Conservation (phyloP, 2,113 vertebrate species). For the Balaenoptera acutorostrata region DNA sequence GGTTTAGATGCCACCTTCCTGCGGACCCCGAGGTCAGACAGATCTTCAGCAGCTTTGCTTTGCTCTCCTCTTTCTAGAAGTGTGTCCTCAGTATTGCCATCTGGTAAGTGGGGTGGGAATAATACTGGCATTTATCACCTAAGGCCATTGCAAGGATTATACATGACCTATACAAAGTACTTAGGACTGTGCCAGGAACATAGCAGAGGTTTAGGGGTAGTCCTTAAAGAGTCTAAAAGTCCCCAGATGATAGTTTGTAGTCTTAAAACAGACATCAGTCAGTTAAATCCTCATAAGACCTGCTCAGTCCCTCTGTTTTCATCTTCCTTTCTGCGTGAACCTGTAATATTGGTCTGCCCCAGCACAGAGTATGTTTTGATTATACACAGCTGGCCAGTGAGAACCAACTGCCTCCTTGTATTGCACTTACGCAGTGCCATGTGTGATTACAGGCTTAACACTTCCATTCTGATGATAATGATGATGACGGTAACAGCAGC, state of each 20-base stretch:
- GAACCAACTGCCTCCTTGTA: not conserved
- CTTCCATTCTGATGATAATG: conserved; percentile 59
- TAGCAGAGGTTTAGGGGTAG: not conserved
- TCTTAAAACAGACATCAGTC: not conserved
- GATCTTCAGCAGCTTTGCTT: not conserved
- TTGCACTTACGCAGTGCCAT: conserved; percentile 30
- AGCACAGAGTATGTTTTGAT: not conserved
- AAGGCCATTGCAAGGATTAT: not conserved
- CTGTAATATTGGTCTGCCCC: not conserved
- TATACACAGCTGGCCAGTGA: conserved; percentile 25
- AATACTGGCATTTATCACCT: not conserved
- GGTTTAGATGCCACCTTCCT: not conserved
- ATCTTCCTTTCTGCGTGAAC: not conserved
- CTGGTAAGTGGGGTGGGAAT: not conserved
- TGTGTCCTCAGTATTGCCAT: not conserved
- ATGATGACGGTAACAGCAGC: conserved; percentile 25
- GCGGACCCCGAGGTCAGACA: not conserved
- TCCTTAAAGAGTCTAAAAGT: not conserved
- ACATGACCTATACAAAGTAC: not conserved
- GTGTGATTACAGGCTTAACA: conserved; percentile 34
- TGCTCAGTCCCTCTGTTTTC: not conserved
- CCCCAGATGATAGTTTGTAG: not conserved
- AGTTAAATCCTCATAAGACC: not conserved
- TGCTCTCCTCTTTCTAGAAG: not conserved
- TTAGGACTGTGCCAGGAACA: not conserved